Conservation (phyloP, 2,888 invertebrate genomes). For the Standfussiana lucernea region DNA sequence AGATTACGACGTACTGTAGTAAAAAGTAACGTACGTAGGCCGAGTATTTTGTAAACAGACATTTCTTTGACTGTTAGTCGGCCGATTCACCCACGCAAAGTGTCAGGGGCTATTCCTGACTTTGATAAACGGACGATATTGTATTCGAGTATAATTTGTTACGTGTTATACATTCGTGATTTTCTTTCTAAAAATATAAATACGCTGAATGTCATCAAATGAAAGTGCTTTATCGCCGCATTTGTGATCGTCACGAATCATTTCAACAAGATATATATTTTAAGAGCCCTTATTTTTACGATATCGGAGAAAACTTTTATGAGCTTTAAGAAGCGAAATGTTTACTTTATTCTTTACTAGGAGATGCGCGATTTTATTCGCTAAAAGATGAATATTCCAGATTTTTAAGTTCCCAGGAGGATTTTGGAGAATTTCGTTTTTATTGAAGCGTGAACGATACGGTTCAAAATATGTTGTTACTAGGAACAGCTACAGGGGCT, state of each 20-base stretch:
- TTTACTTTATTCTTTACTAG: slow-evolving; percentile 16
- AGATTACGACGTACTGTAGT: slow-evolving; percentile 2
- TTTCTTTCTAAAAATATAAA: slow-evolving; percentile 17
- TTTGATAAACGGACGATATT: slow-evolving; percentile 18
- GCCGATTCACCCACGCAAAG: slow-evolving; percentile 13
- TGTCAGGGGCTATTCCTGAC: slow-evolving; percentile 23
- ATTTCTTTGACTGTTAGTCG: neutral
- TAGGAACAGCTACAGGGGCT: neutral
- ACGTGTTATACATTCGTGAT: slow-evolving; percentile 11
- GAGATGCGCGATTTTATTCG: slow-evolving; percentile 28
- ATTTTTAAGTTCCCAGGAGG: slow-evolving; percentile 46
- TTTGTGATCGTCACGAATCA: slow-evolving; percentile 29
- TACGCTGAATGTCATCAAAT: slow-evolving; percentile 1
- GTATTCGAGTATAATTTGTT: neutral
- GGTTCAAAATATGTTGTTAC: slow-evolving; percentile 15
- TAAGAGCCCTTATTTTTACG: slow-evolving; percentile 30
- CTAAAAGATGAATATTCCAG: slow-evolving; percentile 2
- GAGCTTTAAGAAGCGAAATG: slow-evolving; percentile 7
- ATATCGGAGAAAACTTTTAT: slow-evolving; percentile 25
- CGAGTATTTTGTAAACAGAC: slow-evolving; percentile 6
- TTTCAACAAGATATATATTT: slow-evolving; percentile 28
- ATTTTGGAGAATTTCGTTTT: slow-evolving; percentile 14
- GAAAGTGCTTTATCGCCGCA: slow-evolving; percentile 4
- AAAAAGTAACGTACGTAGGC: neutral
- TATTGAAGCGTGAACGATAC: slow-evolving; percentile 31